Evolutionary conservation across 2,888 invertebrate genomes (phyloP).

Genomic region (Tortricodes alternella): DNA sequence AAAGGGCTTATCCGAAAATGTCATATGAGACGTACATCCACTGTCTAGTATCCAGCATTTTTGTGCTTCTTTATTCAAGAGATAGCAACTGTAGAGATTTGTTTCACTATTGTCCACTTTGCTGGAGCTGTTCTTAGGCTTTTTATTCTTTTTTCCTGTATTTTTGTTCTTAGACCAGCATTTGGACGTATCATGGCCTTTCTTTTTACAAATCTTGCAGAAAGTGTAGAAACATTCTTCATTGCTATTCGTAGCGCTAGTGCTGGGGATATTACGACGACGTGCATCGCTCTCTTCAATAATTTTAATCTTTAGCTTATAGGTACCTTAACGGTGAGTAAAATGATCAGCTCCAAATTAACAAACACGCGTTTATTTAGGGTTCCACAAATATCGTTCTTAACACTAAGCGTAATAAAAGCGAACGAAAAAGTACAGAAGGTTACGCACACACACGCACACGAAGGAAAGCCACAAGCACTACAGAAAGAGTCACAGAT

Average conservation of each 20-base stretch:
- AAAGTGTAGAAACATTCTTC: background rate
- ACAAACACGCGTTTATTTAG: no score
- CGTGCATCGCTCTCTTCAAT: conserved; percentile 9
- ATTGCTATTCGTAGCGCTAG: background rate
- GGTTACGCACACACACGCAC: no score
- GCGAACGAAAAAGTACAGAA: no score
- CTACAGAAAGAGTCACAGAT: no score
- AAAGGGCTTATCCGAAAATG: background rate
- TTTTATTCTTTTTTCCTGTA: background rate
- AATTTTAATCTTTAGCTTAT: conserved; percentile 11
- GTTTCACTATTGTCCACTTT: no score
- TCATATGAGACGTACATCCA: background rate
- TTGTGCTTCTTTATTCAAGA: background rate
- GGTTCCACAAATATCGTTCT: no score
- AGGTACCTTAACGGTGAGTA: no score
- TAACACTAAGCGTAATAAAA: no score
- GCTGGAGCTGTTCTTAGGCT: background rate
- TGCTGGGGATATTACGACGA: background rate
- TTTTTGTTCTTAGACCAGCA: background rate
- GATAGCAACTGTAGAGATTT: background rate
- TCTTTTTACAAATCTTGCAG: background rate
- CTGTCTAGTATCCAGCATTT: background rate
- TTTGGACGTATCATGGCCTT: background rate
- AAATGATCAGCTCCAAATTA: no score
- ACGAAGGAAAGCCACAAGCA: no score